Conservation (phyloP, 2,113 vertebrate genomes). For the Dendrocopos noguchii region DNA sequence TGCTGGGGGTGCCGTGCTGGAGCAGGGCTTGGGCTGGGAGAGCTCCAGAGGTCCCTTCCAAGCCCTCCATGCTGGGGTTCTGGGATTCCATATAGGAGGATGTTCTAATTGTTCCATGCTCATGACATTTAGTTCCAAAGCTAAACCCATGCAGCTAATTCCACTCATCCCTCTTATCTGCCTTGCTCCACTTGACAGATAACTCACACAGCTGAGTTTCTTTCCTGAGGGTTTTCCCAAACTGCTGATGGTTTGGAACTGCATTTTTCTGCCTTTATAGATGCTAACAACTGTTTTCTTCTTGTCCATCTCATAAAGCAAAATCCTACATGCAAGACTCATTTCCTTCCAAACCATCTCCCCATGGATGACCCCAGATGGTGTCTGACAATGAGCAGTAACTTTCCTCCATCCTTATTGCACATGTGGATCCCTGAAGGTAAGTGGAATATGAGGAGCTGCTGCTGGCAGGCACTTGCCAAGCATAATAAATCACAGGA, state of each 20-base stretch:
- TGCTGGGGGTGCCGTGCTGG: too few species aligned
- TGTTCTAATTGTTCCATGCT: background rate
- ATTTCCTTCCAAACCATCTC: background rate
- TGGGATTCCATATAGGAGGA: background rate
- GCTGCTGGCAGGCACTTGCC: background rate
- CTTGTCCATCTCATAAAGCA: background rate
- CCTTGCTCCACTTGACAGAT: background rate
- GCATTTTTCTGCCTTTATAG: background rate
- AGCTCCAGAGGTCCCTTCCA: too few species aligned
- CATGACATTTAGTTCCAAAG: background rate
- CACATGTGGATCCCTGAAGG: background rate
- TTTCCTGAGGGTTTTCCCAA: background rate
- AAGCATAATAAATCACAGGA: background rate
- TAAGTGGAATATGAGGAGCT: background rate
- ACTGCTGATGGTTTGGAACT: background rate
- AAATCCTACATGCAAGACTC: background rate
- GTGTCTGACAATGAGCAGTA: background rate
- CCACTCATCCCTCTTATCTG: background rate
- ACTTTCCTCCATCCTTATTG: background rate
- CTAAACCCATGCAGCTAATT: background rate
- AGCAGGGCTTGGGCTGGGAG: too few species aligned
- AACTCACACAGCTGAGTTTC: background rate
- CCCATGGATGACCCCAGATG: background rate
- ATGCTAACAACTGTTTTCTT: background rate
- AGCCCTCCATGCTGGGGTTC: too few species aligned